Evolutionary conservation across 2,113 vertebrate genomes (phyloP), one percentile per base, ranked within the genome.

Genomic region (Ivindomyrus marchei): DNA sequence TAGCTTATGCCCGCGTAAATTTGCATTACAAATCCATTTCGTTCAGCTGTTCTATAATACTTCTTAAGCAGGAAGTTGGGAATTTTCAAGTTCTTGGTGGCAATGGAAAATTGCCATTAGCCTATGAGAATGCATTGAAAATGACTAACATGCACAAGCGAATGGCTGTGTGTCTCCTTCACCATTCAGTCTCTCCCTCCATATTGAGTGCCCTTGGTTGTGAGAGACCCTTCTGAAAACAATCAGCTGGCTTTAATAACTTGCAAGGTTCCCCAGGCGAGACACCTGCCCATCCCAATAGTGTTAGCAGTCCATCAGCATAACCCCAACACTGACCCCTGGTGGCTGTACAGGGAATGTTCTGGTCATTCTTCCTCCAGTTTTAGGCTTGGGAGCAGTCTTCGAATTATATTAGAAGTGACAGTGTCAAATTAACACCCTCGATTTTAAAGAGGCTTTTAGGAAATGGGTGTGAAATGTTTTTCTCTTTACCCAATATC

Each of bases 251-350:
- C 85, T 88, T 88, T 74, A 90, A 88, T 90, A 87, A 90, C 89
- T 89, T 70, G 90, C 90, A 91, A 49, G 92, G 87, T 86, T 91
- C 88, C 52, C 77, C 89, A 77, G 91, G 89, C 91, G 90, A 87
- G 89, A 84, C 89, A 88, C 93, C 92, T 89, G 90, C 90, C 91
- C 91, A 47, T 92, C 90, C 88, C 89, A 91, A 91, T 94, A 87
- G 93, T 93, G 93, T 91, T 56, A 90, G 92, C 91, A 90, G 90
- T 91, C 90, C 6, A 89, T 87, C 91, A 90, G 66, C 88, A 53
- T 89, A n/a, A 91, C 90, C 91, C 93, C 74, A 80, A 92, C 93
- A 93, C 92, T 93, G 93, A 93, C 93, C 92, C 90, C 90, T 77
- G 89, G 92, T 90, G 92, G 92, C 87, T 17, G 85, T 21, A 56